Percentiles rank a stretch among this genome's conserved stretches.
These are phyloP conservation scores for Oreochromis mossambicus DNA, from an alignment of 2,797 vertebrate species.

Conservation along the genomic window DNA sequence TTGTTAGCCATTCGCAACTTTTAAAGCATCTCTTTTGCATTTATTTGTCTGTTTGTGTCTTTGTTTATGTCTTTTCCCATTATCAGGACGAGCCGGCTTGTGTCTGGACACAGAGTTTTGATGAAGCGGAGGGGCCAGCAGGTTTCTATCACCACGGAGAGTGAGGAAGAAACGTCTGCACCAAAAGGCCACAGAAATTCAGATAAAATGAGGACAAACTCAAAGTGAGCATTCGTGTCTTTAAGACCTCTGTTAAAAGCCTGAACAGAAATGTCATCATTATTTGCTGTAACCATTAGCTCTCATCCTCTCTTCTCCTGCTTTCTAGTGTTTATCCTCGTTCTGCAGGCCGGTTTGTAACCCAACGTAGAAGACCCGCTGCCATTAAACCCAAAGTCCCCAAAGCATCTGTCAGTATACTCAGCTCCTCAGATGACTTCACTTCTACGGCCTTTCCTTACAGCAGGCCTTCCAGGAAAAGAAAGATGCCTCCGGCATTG, in stretches of 20 bases:
- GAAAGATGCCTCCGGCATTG: background rate
- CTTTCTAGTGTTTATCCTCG: conserved; percentile 14
- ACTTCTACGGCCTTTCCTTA: background rate
- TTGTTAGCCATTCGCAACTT: background rate
- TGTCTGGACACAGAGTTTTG: background rate
- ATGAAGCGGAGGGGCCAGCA: background rate
- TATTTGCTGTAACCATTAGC: background rate
- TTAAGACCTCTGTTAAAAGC: background rate
- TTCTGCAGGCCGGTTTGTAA: conserved; percentile 61
- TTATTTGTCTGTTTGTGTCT: background rate
- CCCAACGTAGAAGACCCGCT: conserved; percentile 45
- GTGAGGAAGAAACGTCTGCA: background rate
- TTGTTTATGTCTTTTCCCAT: background rate
- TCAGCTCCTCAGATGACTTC: conserved; percentile 70
- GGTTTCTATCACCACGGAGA: conserved; percentile 8
- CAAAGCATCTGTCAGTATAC: background rate
- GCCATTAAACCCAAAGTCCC: background rate
- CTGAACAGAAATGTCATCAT: background rate
- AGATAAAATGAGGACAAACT: background rate
- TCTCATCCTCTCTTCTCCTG: background rate
- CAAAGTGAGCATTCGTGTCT: conserved; percentile 5
- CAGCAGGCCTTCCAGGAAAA: background rate
- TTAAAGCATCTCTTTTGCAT: background rate
- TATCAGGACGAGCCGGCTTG: background rate
- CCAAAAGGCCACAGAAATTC: background rate